phyloP scores from a whole-genome alignment of 2,797 vertebrate species.

The Danionella dracula region DNA sequence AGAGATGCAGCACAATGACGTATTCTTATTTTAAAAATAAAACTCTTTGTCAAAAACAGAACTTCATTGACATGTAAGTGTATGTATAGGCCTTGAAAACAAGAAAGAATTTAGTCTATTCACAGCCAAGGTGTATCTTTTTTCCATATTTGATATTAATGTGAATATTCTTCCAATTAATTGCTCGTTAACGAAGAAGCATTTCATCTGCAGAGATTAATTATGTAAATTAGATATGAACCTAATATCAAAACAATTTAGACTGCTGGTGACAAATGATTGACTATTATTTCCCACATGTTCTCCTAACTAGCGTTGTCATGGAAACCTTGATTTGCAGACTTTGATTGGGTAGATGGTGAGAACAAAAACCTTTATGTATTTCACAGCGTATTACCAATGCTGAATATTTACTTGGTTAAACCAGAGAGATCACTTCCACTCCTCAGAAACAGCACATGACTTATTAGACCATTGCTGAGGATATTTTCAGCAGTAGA shows the following conservation, averaged over 20 bases:
- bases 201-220: conserved; percentile 52
- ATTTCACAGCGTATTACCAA: too few species aligned
- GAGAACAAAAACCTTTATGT: too few species aligned
- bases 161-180: conserved; percentile 47
- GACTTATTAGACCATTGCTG: conserved; percentile 8
- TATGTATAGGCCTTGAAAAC: too few species aligned
- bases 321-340: conserved; percentile 35
- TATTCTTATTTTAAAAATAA: not conserved
- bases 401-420: too few species aligned
- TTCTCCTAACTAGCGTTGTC: conserved; percentile 32
- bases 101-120: conserved; percentile 27
- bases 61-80: too few species aligned
- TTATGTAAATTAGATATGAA: conserved; percentile 54
- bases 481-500: conserved; percentile 45
- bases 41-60: not conserved
- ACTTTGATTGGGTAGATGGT: conserved; percentile 30
- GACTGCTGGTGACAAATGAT: conserved; percentile 47
- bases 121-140: conserved; percentile 25
- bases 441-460: not conserved
- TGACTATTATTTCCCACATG: conserved; percentile 27
- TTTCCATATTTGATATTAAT: conserved; percentile 48
- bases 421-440: too few species aligned
- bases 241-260: conserved; percentile 46
- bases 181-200: conserved; percentile 50
- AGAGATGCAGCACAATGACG: not conserved